Evolutionary conservation across 2,113 vertebrate species (phyloP).

Genomic region (Poeciliopsis turrubarensis): DNA sequence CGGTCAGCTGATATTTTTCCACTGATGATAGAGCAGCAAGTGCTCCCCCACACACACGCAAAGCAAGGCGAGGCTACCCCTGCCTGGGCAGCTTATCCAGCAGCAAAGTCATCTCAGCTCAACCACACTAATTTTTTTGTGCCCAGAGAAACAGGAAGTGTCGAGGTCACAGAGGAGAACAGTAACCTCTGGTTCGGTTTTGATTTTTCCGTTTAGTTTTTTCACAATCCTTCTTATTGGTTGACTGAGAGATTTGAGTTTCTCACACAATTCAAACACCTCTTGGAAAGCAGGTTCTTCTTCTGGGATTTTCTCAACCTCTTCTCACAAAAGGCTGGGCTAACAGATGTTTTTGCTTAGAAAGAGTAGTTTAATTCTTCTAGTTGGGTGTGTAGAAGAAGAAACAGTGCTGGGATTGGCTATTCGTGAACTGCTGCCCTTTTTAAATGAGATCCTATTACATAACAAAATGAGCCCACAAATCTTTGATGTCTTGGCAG

Average conservation of each 20-base stretch:
- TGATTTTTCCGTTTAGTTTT: slow-evolving; percentile 26
- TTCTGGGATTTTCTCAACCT: background rate
- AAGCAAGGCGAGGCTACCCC: slow-evolving; percentile 49
- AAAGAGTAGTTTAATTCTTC: background rate
- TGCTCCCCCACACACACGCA: slow-evolving; percentile 46
- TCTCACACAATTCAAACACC: slow-evolving; percentile 18
- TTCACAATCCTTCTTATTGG: background rate
- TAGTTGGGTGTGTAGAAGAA: background rate
- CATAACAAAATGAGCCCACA: background rate
- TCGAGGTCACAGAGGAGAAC: slow-evolving; percentile 49
- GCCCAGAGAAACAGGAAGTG: slow-evolving; percentile 55
- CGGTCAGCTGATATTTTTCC: slow-evolving; percentile 13
- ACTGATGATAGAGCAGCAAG: slow-evolving; percentile 23
- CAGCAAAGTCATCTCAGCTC: slow-evolving; percentile 74
- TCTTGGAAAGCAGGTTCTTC: background rate
- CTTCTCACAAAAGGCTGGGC: background rate
- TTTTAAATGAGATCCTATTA: background rate
- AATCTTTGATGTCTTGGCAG: background rate
- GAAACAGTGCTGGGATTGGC: background rate
- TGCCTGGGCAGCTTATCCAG: slow-evolving; percentile 56
- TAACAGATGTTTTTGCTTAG: slow-evolving; percentile 1
- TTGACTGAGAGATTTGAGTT: slow-evolving; percentile 21
- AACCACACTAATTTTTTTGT: slow-evolving; percentile 63
- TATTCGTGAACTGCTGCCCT: background rate
- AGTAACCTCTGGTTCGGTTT: slow-evolving; percentile 52